Evolutionary conservation across 2,888 invertebrate genomes (phyloP).

Genomic region (Andrena bucephala): DNA sequence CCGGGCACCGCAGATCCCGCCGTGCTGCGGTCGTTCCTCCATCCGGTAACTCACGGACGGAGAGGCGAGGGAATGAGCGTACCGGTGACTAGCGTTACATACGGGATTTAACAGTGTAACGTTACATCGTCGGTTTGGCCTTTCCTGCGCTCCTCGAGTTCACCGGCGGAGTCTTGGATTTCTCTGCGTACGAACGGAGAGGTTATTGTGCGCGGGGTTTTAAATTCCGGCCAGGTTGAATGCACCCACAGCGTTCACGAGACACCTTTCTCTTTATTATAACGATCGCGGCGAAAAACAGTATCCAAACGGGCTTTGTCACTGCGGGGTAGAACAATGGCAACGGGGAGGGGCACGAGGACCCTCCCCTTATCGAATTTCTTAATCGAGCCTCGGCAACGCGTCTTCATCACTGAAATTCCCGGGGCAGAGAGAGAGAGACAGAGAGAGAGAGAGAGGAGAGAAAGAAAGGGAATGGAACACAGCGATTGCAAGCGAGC

Average conservation of each 20-base stretch:
- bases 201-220: slow-evolving; percentile 74
- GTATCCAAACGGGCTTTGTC: slow-evolving; percentile 51
- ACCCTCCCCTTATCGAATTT: slow-evolving; percentile 33
- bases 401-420: not conserved
- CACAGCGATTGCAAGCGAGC: not conserved
- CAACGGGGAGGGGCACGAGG: not conserved
- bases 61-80: slow-evolving; percentile 17
- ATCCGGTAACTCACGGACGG: slow-evolving; percentile 72
- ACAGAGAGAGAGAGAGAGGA: not conserved
- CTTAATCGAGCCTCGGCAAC: not conserved
- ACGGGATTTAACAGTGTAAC: slow-evolving; percentile 83
- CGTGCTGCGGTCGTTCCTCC: slow-evolving; percentile 60
- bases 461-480: not conserved
- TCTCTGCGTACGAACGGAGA: slow-evolving; percentile 64
- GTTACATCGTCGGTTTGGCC: slow-evolving; percentile 76
- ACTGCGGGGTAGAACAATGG: slow-evolving; percentile 39
- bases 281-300: slow-evolving; percentile 47
- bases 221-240: slow-evolving; percentile 79
- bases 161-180: slow-evolving; percentile 68
- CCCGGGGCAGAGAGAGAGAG: not conserved
- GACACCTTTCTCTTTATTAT: slow-evolving; percentile 48
- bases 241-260: slow-evolving; percentile 72
- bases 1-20: slow-evolving; percentile 37
- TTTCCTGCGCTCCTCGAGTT: slow-evolving; percentile 72
- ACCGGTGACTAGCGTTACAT: slow-evolving; percentile 80